Evolutionary conservation across 2,113 vertebrate genomes (phyloP).

Genomic region (Eubucco bourcierii): DNA sequence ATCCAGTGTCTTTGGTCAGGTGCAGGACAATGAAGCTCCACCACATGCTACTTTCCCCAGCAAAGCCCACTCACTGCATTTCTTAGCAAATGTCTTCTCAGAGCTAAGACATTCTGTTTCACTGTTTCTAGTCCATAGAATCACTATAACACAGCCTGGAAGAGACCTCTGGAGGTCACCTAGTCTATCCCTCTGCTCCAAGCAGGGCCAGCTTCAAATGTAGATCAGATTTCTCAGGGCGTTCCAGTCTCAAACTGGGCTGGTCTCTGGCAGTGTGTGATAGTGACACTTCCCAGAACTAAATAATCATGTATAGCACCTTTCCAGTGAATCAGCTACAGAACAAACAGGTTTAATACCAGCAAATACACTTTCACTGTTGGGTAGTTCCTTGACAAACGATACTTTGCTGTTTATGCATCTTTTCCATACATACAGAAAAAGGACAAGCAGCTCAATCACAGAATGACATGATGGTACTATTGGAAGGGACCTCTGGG

Average conservation of each 20-base stretch:
- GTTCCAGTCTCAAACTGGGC: not conserved
- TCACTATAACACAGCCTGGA: not conserved
- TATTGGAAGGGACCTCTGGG: not conserved
- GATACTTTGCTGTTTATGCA: not conserved
- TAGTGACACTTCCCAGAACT: constrained; percentile 33
- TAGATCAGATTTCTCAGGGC: constrained; percentile 47
- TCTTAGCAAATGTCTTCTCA: not conserved
- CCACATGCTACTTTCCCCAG: not conserved
- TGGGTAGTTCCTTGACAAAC: not conserved
- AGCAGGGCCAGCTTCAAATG: not conserved
- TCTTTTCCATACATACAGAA: not conserved
- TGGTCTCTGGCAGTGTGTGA: not conserved
- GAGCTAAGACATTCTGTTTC: not conserved
- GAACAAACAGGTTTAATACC: not conserved
- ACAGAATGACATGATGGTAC: not conserved
- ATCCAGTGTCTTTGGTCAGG: not conserved
- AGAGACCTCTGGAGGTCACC: constrained; percentile 21
- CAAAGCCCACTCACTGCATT: not conserved
- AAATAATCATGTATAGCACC: not conserved
- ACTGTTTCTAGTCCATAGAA: no score
- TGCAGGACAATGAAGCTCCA: not conserved
- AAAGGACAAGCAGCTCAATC: not conserved
- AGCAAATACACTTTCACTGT: not conserved
- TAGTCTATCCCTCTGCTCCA: not conserved
- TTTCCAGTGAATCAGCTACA: not conserved